Percentiles rank a stretch among this genome's conserved stretches.
phyloP scores from a whole-genome alignment of 2,113 vertebrate species.

The Pleuronectes platessa region DNA sequence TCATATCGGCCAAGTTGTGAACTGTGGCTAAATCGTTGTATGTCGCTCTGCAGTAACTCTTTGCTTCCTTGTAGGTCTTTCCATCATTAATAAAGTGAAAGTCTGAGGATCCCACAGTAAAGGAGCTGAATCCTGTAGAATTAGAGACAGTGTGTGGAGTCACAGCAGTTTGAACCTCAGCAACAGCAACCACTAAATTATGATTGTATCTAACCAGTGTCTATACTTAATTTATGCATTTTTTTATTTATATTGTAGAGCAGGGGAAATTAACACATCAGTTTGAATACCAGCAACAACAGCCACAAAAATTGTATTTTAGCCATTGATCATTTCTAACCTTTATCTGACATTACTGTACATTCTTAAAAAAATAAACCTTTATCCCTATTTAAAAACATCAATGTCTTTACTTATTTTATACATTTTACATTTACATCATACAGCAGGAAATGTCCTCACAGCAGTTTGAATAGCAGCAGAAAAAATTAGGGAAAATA shows the following conservation, averaged over 20 bases:
- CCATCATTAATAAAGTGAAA: constrained; percentile 49
- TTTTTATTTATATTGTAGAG: neutral
- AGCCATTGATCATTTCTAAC: neutral
- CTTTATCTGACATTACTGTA: neutral
- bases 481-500: neutral
- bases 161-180: neutral
- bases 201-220: neutral
- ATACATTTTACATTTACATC: too few species aligned
- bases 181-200: neutral
- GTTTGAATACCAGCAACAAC: constrained; percentile 5
- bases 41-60: constrained; percentile 64
- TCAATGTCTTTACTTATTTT: too few species aligned
- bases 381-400: too few species aligned
- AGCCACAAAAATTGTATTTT: neutral
- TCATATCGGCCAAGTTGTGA: constrained; percentile 54
- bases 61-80: constrained; percentile 59
- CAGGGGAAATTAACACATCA: neutral
- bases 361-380: neutral
- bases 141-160: neutral
- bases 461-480: neutral
- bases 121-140: constrained; percentile 53
- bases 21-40: constrained; percentile 73
- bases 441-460: too few species aligned
- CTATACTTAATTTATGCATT: neutral
- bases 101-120: constrained; percentile 40